Evolutionary conservation across 2,888 invertebrate species (phyloP), one percentile per base, ranked within the genome.

Genomic region (Temnothorax ravouxi): DNA sequence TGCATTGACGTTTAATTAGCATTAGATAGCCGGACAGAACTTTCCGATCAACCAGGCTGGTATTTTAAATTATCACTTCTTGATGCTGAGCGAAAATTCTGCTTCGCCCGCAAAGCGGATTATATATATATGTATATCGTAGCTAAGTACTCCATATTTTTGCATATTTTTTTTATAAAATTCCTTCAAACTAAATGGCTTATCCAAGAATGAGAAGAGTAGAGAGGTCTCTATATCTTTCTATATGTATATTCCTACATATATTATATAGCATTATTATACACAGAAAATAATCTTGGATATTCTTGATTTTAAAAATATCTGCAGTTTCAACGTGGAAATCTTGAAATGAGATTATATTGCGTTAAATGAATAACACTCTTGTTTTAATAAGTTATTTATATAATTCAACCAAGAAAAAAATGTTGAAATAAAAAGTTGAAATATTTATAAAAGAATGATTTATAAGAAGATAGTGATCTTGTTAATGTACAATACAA

Each of bases 1-100:
- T 38, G 21, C n/a, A 72, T 72, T 47, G 25, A 18, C 38, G 34
- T 80, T 80, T 74, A 80, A 80, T 80, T 79, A 79, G 71, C 79
- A 71, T 79, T 80, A 79, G 79, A 79, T 79, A 80, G 18, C 74
- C 59, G 79, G 47, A 25, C 59, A 47, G 47, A n/a, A 47, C 47
- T 80, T 74, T 80, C 59, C 74, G 72, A 79, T 72, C 74, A 34
- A n/a, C 69, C 69, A 44, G 18, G 34, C 21, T 21, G 59, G 38
- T 54, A 79, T 79, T 79, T 72, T 25, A 59, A 80, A 59, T 80
- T 80, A 72, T 72, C 44, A 56, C 18, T 71, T 76, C 38, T 52
- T 18, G 75, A 66, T 18, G 5, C 18, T 18, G 29, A 79, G n/a
- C 18, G 15, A 72, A 71, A 52, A 52, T 38, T 76, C 52, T 76